Conservation (phyloP, 2,888 invertebrate genomes). For the Netelia melanura region DNA sequence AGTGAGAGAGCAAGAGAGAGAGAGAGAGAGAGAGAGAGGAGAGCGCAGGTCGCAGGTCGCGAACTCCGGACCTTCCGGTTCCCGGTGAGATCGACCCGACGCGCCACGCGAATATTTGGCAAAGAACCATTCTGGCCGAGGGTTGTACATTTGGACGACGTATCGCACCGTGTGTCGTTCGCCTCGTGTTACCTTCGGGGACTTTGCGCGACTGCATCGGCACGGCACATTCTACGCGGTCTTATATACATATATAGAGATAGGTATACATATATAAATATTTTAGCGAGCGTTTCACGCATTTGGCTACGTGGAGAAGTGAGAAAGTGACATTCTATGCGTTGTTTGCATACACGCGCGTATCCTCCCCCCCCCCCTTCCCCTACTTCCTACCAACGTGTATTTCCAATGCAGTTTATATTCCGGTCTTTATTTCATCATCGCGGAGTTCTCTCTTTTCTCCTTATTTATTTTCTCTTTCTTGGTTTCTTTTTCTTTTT, state of each 20-base stretch:
- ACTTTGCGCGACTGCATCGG: slow-evolving; percentile 22
- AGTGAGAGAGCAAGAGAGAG: slow-evolving; percentile 60
- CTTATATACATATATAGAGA: background rate
- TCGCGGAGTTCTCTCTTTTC: slow-evolving; percentile 51
- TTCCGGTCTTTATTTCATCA: slow-evolving; percentile 29
- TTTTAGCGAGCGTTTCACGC: slow-evolving; percentile 22
- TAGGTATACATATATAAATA: background rate
- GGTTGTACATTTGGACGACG: slow-evolving; percentile 16
- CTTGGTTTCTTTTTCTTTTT: slow-evolving; percentile 30
- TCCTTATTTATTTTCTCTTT: slow-evolving; percentile 65
- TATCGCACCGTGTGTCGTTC: slow-evolving; percentile 18
- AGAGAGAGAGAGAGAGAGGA: slow-evolving; percentile 47
- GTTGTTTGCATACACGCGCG: slow-evolving; percentile 19
- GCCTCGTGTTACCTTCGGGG: slow-evolving; percentile 25
- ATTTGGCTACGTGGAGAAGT: slow-evolving; percentile 27
- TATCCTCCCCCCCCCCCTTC: background rate
- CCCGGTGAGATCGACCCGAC: slow-evolving; percentile 62
- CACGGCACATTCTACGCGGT: slow-evolving; percentile 4
- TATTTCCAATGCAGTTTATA: background rate
- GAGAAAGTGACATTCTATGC: slow-evolving; percentile 47
- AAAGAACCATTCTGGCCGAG: slow-evolving; percentile 64
- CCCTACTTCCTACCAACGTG: background rate
- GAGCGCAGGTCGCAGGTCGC: slow-evolving; percentile 76
- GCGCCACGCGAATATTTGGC: slow-evolving; percentile 78
- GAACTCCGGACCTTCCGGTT: slow-evolving; percentile 81